Base-by-base conservation (phyloP, 2,797 vertebrate species). In the Gadopsis bispinosus region DNA sequence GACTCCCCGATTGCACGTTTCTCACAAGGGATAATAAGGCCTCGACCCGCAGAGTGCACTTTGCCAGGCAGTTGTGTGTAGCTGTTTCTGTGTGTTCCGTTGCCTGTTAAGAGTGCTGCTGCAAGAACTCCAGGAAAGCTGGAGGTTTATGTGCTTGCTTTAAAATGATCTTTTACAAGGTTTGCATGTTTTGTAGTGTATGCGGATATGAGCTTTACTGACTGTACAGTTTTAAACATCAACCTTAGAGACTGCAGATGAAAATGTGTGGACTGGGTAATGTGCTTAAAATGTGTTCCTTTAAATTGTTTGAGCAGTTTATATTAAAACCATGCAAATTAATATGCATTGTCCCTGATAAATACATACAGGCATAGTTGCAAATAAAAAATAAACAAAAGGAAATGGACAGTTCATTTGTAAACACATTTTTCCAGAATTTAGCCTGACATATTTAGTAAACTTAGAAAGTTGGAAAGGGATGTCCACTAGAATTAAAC, bases 1-100 rank as follows among this genome's bases (percentile, higher is more conserved):
- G 88, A 94, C 80, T 88, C 65, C 22, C 29, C 47, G 72, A 88
- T 86, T 48, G 39, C n/a, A 51, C 13, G 35, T 77, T 77, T 75
- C 81, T 77, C 87, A 74, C 75, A 11, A 20, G 63, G 79, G 84
- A 86, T 58, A 67, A 66, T 55, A 26, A 81, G 73, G 59, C 77
- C 77, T 84, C 16, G 68, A 90, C 84, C 85, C 11, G 4, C 26
- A 50, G 26, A 69, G 41, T 1, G 45, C 68, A 63, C 70, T 77
- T 17, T 45, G 68, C 29, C 59, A 26, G 65, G 59, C 54, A 59
- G 51, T 39, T 71, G 26, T 53, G 59, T 71, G 22, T 55, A 72
- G 39, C 8, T 19, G 50, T 61, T n/a, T 73, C 63, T 73, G 73
- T 67, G 29, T 47, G 41, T 75, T 69, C 60, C 48, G 29, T 75